Conservation (phyloP, 2,888 invertebrate genomes). For the Taphrorychus bicolor region DNA sequence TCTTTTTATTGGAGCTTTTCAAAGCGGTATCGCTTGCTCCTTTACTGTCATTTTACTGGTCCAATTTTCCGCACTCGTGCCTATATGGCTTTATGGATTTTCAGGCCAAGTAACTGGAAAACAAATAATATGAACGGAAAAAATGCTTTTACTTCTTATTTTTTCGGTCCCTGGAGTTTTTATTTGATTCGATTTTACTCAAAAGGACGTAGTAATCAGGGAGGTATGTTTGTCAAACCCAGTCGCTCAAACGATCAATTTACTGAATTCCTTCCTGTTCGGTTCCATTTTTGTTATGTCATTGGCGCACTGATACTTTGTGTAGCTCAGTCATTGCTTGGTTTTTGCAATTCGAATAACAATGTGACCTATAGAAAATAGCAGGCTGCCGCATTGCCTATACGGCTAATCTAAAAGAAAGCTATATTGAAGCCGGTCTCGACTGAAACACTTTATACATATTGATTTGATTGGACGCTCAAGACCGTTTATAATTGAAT, state of each 20-base stretch:
- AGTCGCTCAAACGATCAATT: neutral
- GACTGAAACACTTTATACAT: neutral
- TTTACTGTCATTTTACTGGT: slow-evolving; percentile 29
- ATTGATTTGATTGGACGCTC: neutral
- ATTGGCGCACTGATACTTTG: too few relatives aligned
- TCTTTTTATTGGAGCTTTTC: slow-evolving; percentile 20
- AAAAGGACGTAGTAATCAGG: neutral
- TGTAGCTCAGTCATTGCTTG: too few relatives aligned
- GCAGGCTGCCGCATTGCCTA: neutral
- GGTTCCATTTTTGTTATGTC: too few relatives aligned
- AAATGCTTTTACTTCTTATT: slow-evolving; percentile 13
- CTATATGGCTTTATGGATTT: slow-evolving; percentile 24
- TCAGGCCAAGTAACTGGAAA: slow-evolving; percentile 22
- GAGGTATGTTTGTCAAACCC: neutral
- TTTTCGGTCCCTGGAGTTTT: neutral
- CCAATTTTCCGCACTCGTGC: slow-evolving; percentile 34
- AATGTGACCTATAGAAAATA: too few relatives aligned
- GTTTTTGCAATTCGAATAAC: too few relatives aligned
- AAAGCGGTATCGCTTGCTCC: slow-evolving; percentile 22
- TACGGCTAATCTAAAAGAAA: neutral
- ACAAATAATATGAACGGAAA: slow-evolving; percentile 28
- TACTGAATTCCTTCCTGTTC: neutral
- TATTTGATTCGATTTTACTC: neutral
- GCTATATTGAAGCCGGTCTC: neutral
- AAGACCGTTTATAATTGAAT: neutral